Evolutionary conservation across 2,113 vertebrate species (phyloP).

Genomic region (Megaceryle maxima): DNA sequence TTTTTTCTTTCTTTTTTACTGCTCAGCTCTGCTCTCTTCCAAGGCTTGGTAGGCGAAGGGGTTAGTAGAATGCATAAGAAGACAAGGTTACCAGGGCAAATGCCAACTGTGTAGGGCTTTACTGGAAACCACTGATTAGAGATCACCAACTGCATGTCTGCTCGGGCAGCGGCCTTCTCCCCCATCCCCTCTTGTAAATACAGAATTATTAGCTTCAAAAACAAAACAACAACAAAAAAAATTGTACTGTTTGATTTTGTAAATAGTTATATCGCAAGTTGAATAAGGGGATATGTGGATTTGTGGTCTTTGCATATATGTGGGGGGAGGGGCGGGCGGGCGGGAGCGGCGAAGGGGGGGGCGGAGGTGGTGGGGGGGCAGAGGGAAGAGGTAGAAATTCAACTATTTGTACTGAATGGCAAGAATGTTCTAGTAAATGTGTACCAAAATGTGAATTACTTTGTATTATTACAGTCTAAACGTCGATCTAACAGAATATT

Average conservation of each 20-base stretch:
- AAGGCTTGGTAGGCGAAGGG: conserved; percentile 78
- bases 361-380: conserved; percentile 77
- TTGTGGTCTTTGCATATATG: conserved; percentile 96
- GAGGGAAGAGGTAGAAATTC: conserved; percentile 85
- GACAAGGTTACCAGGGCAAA: conserved; percentile 82
- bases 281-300: conserved; percentile 89
- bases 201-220: conserved; percentile 87
- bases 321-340: conserved; percentile 78
- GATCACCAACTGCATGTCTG: conserved; percentile 85
- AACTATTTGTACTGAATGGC: conserved; percentile 97
- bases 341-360: conserved; percentile 72
- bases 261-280: conserved; percentile 94
- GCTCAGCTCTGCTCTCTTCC: conserved; percentile 55
- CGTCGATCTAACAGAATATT: conserved; percentile 98
- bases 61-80: conserved; percentile 77
- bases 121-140: conserved; percentile 82
- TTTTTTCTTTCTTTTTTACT: accelerated
- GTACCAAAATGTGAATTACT: conserved; percentile 99
- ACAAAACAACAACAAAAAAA: conserved; percentile 62
- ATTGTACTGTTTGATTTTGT: conserved; percentile 99
- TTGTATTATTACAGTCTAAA: conserved; percentile 99
- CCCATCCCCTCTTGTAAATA: conserved; percentile 86
- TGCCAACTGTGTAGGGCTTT: conserved; percentile 73
- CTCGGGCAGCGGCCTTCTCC: conserved; percentile 79
- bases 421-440: conserved; percentile 99